phyloP scores from a whole-genome alignment of 1,140 invertebrate species.

The Solenopsis fugax region DNA sequence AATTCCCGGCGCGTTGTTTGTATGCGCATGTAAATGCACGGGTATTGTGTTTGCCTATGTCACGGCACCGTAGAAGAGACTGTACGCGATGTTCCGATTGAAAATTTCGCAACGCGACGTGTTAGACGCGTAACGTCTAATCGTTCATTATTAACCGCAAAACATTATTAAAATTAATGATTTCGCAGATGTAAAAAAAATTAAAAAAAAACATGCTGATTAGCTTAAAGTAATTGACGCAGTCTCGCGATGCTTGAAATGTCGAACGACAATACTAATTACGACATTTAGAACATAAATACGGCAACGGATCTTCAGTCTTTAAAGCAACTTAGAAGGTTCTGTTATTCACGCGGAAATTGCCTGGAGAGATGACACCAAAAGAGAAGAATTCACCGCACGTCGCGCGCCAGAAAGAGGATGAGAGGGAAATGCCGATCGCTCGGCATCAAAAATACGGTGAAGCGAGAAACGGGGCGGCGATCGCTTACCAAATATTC shows the following conservation, averaged over 20 bases:
- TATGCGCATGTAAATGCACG: slow-evolving; percentile 81
- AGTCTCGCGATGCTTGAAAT: not conserved
- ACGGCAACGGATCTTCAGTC: too few species aligned
- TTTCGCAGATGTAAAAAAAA: slow-evolving; percentile 6
- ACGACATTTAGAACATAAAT: not conserved
- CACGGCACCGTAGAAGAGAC: slow-evolving; percentile 54
- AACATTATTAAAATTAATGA: not conserved
- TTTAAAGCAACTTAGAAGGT: not conserved
- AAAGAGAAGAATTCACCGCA: slow-evolving; percentile 10
- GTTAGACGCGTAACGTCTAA: slow-evolving; percentile 2
- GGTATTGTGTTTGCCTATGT: slow-evolving; percentile 81
- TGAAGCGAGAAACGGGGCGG: not conserved
- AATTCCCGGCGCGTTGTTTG: slow-evolving; percentile 79
- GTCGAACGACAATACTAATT: not conserved
- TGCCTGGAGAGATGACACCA: not conserved
- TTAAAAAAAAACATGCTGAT: not conserved
- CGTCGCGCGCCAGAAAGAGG: not conserved
- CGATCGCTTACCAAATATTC: slow-evolving; percentile 58
- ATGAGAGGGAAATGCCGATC: slow-evolving; percentile 18
- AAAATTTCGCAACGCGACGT: slow-evolving; percentile 32
- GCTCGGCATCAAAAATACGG: slow-evolving; percentile 24
- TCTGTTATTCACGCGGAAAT: slow-evolving; percentile 3
- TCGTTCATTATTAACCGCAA: not conserved
- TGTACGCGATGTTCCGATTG: slow-evolving; percentile 45
- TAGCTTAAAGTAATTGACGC: not conserved